These are phyloP conservation scores for Calidris pygmaea DNA, from an alignment of 2,113 vertebrate species.

Conservation along the genomic window DNA sequence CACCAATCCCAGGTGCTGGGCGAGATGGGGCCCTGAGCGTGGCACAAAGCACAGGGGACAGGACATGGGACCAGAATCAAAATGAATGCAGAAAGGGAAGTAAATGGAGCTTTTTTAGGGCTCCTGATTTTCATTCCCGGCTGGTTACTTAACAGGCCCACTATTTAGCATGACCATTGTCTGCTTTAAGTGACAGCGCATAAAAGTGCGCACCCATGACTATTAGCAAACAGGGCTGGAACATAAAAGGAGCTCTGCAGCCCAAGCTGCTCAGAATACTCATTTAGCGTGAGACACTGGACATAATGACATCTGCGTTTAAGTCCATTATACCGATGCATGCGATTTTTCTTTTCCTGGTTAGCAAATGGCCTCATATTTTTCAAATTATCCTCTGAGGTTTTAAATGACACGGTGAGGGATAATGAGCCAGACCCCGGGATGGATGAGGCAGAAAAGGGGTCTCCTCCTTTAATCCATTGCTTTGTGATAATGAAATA, in stretches of 20 bases:
- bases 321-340: not conserved
- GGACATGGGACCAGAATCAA: not conserved
- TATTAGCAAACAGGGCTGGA: slow-evolving; percentile 28
- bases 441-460: not conserved
- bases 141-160: slow-evolving; percentile 15
- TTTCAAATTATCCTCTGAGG: slow-evolving; percentile 35
- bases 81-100: not conserved
- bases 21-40: fast-evolving
- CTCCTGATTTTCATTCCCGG: not conserved
- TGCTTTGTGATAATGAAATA: not conserved
- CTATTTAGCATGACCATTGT: slow-evolving; percentile 32
- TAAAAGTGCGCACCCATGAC: not conserved
- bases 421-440: not conserved
- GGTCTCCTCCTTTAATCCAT: not conserved
- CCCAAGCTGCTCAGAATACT: not conserved
- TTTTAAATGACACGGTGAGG: not conserved
- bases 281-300: slow-evolving; percentile 19
- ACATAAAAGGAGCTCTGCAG: slow-evolving; percentile 25
- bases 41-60: not conserved
- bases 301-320: slow-evolving; percentile 37
- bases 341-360: slow-evolving; percentile 22
- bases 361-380: slow-evolving; percentile 33
- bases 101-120: not conserved
- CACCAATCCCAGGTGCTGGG: not conserved
- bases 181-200: slow-evolving; percentile 28